A percentile compares a stretch with the other conserved stretches of the same genome.
Evolutionary conservation across 2,113 vertebrate species (phyloP).

Genomic region (Hyperopisus bebe): DNA sequence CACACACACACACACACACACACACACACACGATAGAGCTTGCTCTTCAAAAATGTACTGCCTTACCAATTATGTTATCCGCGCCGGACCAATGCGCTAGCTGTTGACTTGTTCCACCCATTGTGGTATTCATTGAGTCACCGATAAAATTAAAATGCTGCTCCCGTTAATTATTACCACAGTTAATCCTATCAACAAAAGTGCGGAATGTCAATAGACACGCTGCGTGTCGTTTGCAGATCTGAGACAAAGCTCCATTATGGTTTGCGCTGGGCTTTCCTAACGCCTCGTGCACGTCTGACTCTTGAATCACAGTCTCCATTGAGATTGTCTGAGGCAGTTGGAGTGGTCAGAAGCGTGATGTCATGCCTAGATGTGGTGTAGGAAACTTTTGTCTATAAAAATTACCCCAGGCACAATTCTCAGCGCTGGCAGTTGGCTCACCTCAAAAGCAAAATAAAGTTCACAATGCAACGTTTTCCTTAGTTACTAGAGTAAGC

Average conservation of each 20-base stretch:
- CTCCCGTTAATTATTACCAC: not conserved
- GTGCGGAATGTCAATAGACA: not conserved
- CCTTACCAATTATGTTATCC: not conserved
- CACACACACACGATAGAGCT: not conserved
- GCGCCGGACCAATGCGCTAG: not conserved
- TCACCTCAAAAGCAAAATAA: not conserved
- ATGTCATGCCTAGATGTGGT: conserved; percentile 5
- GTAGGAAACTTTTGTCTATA: not conserved
- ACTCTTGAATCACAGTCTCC: not conserved
- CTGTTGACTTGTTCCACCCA: not conserved
- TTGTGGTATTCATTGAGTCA: not conserved
- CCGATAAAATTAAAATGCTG: not conserved
- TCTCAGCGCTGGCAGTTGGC: not conserved
- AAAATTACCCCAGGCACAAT: not conserved
- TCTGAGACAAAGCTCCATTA: not conserved
- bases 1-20: not conserved
- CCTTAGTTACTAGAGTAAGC: not conserved
- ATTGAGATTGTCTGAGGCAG: not conserved
- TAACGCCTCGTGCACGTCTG: not conserved
- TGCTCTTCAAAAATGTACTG: not conserved
- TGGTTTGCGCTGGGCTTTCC: not conserved
- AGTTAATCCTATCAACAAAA: conserved; percentile 1
- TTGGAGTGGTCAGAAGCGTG: not conserved
- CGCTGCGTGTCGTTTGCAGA: not conserved
- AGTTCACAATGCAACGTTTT: not conserved